These are phyloP conservation scores for Sesamia nonagrioides DNA, from an alignment of 1,140 invertebrate genomes.

Conservation along the genomic window DNA sequence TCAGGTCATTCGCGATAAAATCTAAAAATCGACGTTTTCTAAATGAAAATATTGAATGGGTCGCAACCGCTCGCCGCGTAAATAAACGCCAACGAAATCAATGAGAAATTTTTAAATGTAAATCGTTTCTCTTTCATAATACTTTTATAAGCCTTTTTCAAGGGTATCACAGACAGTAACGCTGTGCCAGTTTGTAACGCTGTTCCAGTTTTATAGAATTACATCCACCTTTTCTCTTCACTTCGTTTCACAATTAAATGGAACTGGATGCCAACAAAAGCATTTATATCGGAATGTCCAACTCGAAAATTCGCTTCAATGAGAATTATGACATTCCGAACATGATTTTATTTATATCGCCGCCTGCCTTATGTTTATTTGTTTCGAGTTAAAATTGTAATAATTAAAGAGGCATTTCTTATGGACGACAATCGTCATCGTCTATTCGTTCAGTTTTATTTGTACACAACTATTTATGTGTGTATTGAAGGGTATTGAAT, in stretches of 20 bases:
- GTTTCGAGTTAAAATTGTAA: conserved; percentile 14
- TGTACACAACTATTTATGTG: conserved; percentile 9
- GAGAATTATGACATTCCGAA: conserved; percentile 36
- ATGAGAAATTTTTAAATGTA: conserved; percentile 35
- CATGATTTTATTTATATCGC: conserved; percentile 16
- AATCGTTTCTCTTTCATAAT: conserved; percentile 15
- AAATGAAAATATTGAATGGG: conserved; percentile 10
- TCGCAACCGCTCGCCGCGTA: background rate
- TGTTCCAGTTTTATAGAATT: conserved; percentile 36
- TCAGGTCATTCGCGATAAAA: background rate
- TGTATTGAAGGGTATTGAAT: background rate
- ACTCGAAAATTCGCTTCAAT: conserved; percentile 37
- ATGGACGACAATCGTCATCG: background rate
- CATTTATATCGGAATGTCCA: conserved; percentile 37
- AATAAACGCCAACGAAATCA: conserved; percentile 41
- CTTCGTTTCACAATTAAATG: conserved; percentile 35
- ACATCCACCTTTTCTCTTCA: conserved; percentile 10
- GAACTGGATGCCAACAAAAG: conserved; percentile 13
- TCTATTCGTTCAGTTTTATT: background rate
- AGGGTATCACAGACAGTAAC: conserved; percentile 28
- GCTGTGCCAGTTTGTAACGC: conserved; percentile 26
- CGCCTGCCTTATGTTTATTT: conserved; percentile 15
- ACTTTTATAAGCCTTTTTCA: conserved; percentile 35
- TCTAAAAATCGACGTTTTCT: background rate
- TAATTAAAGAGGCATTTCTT: conserved; percentile 5